Base-by-base conservation (phyloP, 2,113 vertebrate species). In the Sterna hirundo region DNA sequence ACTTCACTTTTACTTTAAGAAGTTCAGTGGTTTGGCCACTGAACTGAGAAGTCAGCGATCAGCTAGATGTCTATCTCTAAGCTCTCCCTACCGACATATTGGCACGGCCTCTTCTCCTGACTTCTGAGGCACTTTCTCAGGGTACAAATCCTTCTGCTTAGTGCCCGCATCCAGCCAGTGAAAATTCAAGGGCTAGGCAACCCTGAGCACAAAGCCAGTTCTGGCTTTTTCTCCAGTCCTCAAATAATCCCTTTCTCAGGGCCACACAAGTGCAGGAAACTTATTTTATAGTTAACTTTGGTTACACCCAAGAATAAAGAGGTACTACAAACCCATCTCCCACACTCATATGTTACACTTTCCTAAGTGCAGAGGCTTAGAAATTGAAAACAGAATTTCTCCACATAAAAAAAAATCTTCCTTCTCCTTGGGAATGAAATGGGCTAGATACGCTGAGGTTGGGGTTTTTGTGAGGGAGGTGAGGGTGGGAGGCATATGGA, bases 261-360 rank as follows among this genome's bases (percentile, higher is more conserved):
- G 82, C 61, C 85, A 94, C 75, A 75, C 20, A 85, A 80, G 44
- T 36, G 52, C 49, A 83, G 79, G 54, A 96, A 94, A 90, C 4
- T 44, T 69, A 64, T 76, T 88, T 92, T 65, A 80, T 25, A 65
- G 36, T 38, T 61, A 90, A 49, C 58, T 72, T 77, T 22, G 10
- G 30, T 90, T 88, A 89, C n/a, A 72, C 61, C 13, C 52, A 57
- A 76, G 29, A 79, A 68, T 60, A 62, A 4, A 82, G 47, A 90
- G 13, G 12, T n/a, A 71, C 32, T 57, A 79, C 32, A 68, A 88
- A 83, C n/a, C 52, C 69, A 25, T 74, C 38, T 60, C 66, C 54
- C 27, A 52, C 15, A 49, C 34, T 32, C 4, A 4, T 55, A 57
- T 85, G 76, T 93, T 49, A 72, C 13, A 76, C 13, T n/a, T 85